These are phyloP conservation scores for Tenualosa ilisha DNA, from an alignment of 2,797 vertebrate species.

Conservation along the genomic window DNA sequence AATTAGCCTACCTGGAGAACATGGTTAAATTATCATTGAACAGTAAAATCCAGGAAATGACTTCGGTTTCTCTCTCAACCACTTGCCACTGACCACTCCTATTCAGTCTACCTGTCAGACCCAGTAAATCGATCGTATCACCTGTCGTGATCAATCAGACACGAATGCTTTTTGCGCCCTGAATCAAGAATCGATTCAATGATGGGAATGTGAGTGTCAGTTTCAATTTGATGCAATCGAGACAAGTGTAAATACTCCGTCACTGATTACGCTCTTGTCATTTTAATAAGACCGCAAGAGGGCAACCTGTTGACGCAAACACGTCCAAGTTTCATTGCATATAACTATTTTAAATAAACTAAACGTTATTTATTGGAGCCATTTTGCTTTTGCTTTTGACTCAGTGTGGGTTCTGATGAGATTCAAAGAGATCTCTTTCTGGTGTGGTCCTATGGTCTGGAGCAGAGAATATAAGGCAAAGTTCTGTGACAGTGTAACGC, in stretches of 20 bases:
- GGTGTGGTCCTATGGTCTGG: too few species aligned
- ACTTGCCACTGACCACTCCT: not conserved
- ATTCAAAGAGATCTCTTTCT: too few species aligned
- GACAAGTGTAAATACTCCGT: not conserved
- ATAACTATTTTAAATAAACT: too few species aligned
- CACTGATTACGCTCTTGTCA: not conserved
- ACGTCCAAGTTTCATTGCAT: not conserved
- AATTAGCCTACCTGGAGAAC: not conserved
- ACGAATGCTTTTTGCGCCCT: not conserved
- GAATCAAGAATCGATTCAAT: not conserved
- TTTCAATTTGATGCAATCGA: not conserved
- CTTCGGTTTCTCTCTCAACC: not conserved
- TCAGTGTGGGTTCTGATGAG: too few species aligned
- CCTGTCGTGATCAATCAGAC: not conserved
- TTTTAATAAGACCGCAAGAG: not conserved
- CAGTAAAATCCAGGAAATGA: slow-evolving; percentile 16
- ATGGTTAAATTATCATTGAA: not conserved
- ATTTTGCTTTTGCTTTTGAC: too few species aligned
- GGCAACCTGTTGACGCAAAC: not conserved
- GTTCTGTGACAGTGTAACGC: too few species aligned
- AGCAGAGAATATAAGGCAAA: too few species aligned
- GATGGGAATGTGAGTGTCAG: not conserved
- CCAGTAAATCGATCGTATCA: slow-evolving; percentile 1
- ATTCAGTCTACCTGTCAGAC: slow-evolving; percentile 13
- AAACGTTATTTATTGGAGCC: too few species aligned